Conservation (phyloP, 2,113 vertebrate species). For the Cariama cristata region DNA sequence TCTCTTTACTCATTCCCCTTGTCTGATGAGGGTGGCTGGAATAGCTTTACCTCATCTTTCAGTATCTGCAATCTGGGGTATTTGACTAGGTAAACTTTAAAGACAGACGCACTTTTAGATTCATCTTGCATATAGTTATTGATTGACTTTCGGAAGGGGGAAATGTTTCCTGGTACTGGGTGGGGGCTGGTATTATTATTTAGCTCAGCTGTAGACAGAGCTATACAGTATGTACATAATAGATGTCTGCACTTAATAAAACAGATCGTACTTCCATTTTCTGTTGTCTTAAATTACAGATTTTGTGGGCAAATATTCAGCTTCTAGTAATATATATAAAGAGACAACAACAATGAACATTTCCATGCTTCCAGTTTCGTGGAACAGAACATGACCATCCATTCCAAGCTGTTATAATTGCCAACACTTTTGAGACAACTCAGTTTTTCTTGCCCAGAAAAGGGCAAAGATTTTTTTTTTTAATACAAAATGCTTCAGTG, state of each 20-base stretch:
- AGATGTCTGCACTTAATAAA: background rate
- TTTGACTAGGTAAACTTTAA: background rate
- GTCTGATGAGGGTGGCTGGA: background rate
- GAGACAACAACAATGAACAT: background rate
- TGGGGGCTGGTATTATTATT: background rate
- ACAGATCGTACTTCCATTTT: background rate
- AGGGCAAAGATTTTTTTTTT: background rate
- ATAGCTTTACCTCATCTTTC: background rate
- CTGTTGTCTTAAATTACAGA: background rate
- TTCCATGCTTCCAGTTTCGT: background rate
- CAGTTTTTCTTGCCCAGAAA: slow-evolving; percentile 17
- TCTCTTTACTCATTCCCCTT: background rate
- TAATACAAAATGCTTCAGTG: background rate
- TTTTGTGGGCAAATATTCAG: background rate
- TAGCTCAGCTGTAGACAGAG: background rate
- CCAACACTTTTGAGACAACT: background rate
- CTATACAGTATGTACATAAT: background rate
- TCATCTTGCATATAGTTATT: background rate
- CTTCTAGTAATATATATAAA: background rate
- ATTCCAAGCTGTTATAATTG: background rate
- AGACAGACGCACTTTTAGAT: background rate
- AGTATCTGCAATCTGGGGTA: background rate
- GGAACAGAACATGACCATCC: background rate
- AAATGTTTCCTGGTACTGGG: background rate
- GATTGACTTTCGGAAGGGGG: background rate